A percentile compares a stretch with the other conserved stretches of the same genome.
These are phyloP conservation scores for Rhorus exstirpatorius DNA, from an alignment of 2,888 invertebrate genomes.

Conservation along the genomic window DNA sequence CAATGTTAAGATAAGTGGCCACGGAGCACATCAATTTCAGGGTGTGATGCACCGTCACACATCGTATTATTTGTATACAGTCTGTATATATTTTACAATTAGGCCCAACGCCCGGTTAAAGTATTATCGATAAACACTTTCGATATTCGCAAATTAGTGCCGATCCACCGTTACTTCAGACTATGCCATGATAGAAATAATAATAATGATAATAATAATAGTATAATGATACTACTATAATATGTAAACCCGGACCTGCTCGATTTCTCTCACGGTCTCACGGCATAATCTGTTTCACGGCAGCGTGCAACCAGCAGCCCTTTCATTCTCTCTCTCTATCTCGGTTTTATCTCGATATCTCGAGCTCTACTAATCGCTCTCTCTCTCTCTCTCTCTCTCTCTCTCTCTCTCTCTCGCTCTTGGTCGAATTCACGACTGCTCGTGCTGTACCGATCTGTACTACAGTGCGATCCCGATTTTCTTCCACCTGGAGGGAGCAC, in stretches of 20 bases:
- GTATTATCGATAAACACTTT: slow-evolving; percentile 79
- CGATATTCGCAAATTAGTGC: slow-evolving; percentile 81
- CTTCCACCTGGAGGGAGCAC: no score
- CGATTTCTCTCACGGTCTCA: slow-evolving; percentile 68
- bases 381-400: slow-evolving; percentile 56
- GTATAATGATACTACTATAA: slow-evolving; percentile 41
- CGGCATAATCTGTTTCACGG: slow-evolving; percentile 67
- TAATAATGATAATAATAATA: slow-evolving; percentile 38
- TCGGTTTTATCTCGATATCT: slow-evolving; percentile 51
- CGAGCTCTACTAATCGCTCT: slow-evolving; percentile 55
- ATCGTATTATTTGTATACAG: slow-evolving; percentile 55
- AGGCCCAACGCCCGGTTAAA: slow-evolving; percentile 66
- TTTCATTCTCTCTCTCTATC: slow-evolving; percentile 60
- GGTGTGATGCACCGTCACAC: no score
- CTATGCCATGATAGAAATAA: slow-evolving; percentile 2
- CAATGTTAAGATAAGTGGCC: no score
- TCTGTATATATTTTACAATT: slow-evolving; percentile 33
- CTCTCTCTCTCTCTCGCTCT: slow-evolving; percentile 57
- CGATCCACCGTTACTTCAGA: slow-evolving; percentile 49
- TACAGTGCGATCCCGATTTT: no score
- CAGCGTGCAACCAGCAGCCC: slow-evolving; percentile 50
- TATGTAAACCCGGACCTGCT: slow-evolving; percentile 69
- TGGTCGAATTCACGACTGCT: slow-evolving; percentile 42
- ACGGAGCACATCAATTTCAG: no score
- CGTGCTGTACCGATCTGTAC: slow-evolving; percentile 59